Percentiles rank a stretch among this genome's conserved stretches.
phyloP scores from a whole-genome alignment of 2,888 invertebrate genomes.

The Phyllotreta cruciferae region DNA sequence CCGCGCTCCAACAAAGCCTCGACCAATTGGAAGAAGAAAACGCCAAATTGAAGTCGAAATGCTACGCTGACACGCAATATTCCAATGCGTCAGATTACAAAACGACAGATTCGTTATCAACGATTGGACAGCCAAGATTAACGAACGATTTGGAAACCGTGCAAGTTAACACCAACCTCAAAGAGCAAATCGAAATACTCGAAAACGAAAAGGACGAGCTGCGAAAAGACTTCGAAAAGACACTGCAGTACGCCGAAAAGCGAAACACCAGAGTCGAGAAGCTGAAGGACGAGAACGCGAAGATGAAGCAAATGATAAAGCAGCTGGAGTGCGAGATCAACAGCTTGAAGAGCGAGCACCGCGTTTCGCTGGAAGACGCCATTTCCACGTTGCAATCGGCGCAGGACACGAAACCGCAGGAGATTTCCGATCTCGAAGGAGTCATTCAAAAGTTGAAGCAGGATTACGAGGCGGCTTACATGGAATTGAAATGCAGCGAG shows the following conservation, averaged over 20 bases:
- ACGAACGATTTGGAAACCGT: constrained; percentile 40
- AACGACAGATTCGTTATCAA: too few species aligned
- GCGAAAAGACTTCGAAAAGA: constrained; percentile 34
- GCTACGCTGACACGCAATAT: constrained; percentile 27
- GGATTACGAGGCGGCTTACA: constrained; percentile 36
- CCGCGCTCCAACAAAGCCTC: constrained; percentile 36
- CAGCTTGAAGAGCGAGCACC: constrained; percentile 34
- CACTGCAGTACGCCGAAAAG: constrained; percentile 22
- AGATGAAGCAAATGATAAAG: constrained; percentile 33
- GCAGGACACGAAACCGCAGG: constrained; percentile 24
- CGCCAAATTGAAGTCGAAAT: constrained; percentile 39
- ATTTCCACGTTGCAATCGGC: too few species aligned
- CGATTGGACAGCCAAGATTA: constrained; percentile 21
- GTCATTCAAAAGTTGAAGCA: constrained; percentile 38
- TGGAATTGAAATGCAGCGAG: constrained; percentile 31
- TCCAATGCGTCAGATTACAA: too few species aligned
- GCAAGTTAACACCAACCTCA: constrained; percentile 33
- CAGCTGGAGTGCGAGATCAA: constrained; percentile 37
- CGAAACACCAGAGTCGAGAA: constrained; percentile 7
- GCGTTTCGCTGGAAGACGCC: constrained; percentile 35
- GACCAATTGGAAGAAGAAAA: constrained; percentile 41
- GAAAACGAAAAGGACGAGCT: constrained; percentile 34
- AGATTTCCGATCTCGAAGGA: constrained; percentile 44
- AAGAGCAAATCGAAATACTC: constrained; percentile 30
- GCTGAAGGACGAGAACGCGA: constrained; percentile 38